Evolutionary conservation across 2,888 invertebrate genomes (phyloP), one percentile per base, ranked within the genome.

Genomic region (Synanthedon andrenaeformis): DNA sequence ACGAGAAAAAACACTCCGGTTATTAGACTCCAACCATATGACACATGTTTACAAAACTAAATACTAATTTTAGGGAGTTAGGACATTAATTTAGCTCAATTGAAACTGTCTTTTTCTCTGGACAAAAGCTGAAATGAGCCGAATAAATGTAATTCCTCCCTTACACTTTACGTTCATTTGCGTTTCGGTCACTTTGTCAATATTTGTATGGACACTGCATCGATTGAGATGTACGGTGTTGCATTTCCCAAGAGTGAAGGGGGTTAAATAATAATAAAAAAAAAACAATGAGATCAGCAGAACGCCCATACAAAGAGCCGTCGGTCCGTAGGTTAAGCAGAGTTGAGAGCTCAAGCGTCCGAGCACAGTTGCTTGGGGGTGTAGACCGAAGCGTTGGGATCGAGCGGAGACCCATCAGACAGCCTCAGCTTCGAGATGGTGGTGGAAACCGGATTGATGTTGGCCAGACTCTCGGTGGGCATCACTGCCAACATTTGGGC

Each of bases 401-500:
- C 97, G 58, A 97, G 90, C 50, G 79, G 79, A 2, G 81, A 76
- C 2, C 69, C 74, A 56, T 76, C 80, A 1, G 75, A 63, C 10
- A 76, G 69, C 1, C 80, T 76, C 53, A 82, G 67, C 59, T 76
- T 77, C 53, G 80, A 78, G 53, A 74, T 70, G 4, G 62, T 54
- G 13, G n/a, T 41, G 17, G 14, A 13, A 10, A 59, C 61, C 0
- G 73, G 67, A 35, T 12, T 41, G 0, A 28, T 51, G 28, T n/a
- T 14, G 17, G 72, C 57, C 52, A 77, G 67, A 59, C 67, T 74
- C 59, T 94, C 93, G 61, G 91, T 89, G 52, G 95, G 95, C 94
- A 96, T 95, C 59, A 97, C 95, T 28, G 97, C 97, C 81, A 98
- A 87, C 75, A 97, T 93, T 87, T 98, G 97, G 58, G 96, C 96